Base-by-base conservation (phyloP, 2,113 vertebrate species). In the Prunella himalayana region DNA sequence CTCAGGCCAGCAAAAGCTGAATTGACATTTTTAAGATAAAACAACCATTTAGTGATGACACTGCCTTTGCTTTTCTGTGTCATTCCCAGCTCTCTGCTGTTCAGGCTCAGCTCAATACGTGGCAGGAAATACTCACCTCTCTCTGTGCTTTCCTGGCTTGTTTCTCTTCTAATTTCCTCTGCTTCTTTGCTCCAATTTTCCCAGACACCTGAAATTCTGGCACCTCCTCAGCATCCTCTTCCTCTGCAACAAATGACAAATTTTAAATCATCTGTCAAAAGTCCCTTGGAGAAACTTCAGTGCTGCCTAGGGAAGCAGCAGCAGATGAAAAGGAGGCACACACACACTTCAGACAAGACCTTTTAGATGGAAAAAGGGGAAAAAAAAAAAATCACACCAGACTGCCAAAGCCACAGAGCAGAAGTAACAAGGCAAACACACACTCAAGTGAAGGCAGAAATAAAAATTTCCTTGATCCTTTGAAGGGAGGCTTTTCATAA, bases 81-180 rank as follows among this genome's bases (percentile, higher is more conserved):
- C 25, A 45, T 24, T 37, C 61, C 33, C n/a, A 45, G 31, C 0
- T 56, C 86, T 87, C 23, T 76, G 80, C 68, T 57, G 16, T 11
- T 83, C 77, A 88, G 69, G 61, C 77, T 95, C 84, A 93, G 77
- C 81, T 93, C 39, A 23, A 11, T 18, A 83, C 63, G 85, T 92
- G 59, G 92, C 90, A 94, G 91, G 61, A 88, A 92, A 80, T 6
- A 21, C 98, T 97, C 96, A 99, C 99, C 99, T 99, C 99, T 77
- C 99, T 98, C 95, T 99, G 99, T 7, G 98, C 98, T 97, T 98
- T 99, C 78, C 98, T 98, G 49, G 99, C 99, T 94, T 99, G 99
- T 71, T 99, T 99, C 97, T 99, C 99, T 88, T 99, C 99, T 96
- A 99, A 89, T 94, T 99, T 99, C 87, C 98, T 98, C 95, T 99